Evolutionary conservation across 2,888 invertebrate genomes (phyloP).

Genomic region (Uloborus plumipes): DNA sequence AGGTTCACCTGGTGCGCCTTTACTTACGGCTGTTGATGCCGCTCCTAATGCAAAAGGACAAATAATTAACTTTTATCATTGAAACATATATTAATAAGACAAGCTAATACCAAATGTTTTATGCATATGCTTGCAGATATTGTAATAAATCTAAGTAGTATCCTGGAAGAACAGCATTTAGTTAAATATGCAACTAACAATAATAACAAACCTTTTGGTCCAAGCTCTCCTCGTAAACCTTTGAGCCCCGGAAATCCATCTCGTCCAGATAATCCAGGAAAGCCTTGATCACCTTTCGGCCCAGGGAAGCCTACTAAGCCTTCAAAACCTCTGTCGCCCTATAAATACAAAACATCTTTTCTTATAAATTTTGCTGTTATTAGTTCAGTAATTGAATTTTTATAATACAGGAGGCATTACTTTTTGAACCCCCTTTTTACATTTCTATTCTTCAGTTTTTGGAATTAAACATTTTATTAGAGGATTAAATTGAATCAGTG

Average conservation of each 20-base stretch:
- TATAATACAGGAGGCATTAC: too few relatives aligned
- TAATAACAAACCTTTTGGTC: conserved; percentile 47
- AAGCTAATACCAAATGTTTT: background rate
- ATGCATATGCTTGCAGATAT: background rate
- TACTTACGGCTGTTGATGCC: conserved; percentile 54
- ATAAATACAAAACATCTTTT: background rate
- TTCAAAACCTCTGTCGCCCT: conserved; percentile 55
- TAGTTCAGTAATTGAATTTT: too few relatives aligned
- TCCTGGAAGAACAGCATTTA: too few relatives aligned
- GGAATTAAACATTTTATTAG: background rate
- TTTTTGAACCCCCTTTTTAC: too few relatives aligned
- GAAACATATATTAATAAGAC: too few relatives aligned
- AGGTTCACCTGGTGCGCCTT: conserved; percentile 67
- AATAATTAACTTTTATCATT: too few relatives aligned
- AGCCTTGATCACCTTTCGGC: conserved; percentile 56
- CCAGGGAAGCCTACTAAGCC: conserved; percentile 57
- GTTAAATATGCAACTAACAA: too few relatives aligned
- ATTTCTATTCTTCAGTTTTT: background rate
- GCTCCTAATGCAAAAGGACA: conserved; percentile 37
- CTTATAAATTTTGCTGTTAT: too few relatives aligned
- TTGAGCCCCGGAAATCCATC: conserved; percentile 58
- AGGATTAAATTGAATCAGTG: too few relatives aligned
- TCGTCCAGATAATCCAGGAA: conserved; percentile 44
- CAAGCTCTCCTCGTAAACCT: conserved; percentile 73
- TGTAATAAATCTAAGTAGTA: too few relatives aligned